These are phyloP conservation scores for Tubulanus polymorphus DNA, from an alignment of 2,888 invertebrate species.

Conservation along the genomic window DNA sequence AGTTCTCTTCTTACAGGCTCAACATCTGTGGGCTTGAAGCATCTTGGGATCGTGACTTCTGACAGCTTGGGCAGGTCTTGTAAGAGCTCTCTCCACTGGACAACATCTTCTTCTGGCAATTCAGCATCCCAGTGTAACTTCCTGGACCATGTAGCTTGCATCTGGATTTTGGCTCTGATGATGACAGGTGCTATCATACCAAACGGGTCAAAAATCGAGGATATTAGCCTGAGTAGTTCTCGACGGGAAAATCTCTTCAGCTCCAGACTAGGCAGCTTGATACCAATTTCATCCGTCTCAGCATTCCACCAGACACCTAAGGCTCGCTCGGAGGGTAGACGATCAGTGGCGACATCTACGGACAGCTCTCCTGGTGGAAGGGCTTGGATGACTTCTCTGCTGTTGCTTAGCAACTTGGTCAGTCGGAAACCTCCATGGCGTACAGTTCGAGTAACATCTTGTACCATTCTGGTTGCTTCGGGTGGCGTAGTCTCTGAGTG, in stretches of 20 bases:
- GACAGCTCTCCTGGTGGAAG: not conserved
- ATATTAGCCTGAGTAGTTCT: constrained; percentile 7
- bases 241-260: not conserved
- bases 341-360: not conserved
- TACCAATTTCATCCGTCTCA: constrained; percentile 5
- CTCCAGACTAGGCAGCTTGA: not conserved
- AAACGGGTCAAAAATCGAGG: constrained; percentile 10
- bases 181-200: constrained; percentile 7
- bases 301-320: constrained; percentile 12
- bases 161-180: constrained; percentile 3
- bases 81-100: not conserved
- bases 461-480: not conserved
- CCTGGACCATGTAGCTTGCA: constrained; percentile 5
- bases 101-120: not conserved
- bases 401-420: constrained; percentile 1
- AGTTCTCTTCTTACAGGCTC: not conserved
- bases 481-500: not conserved
- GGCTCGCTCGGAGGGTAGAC: constrained; percentile 4
- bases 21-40: constrained; percentile 5
- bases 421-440: constrained; percentile 8
- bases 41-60: not conserved
- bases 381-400: not conserved
- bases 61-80: constrained; percentile 5
- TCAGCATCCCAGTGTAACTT: constrained; percentile 10
- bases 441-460: too few relatives aligned